phyloP scores from a whole-genome alignment of 2,888 invertebrate species.

The Willowsia nigromaculata region DNA sequence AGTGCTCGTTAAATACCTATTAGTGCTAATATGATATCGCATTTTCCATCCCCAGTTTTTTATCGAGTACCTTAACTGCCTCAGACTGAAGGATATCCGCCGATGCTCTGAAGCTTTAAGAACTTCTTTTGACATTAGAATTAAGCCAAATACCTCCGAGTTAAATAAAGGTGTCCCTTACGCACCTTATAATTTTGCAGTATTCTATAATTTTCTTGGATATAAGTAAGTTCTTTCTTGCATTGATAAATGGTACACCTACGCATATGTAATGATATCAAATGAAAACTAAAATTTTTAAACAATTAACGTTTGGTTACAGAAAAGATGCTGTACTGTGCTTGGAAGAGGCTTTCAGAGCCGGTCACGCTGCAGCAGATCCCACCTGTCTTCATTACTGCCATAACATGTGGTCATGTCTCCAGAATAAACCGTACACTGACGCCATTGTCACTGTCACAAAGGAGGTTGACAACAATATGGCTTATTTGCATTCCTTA shows the following conservation, averaged over 20 bases:
- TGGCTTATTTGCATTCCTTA: conserved; percentile 74
- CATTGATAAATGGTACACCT: no score
- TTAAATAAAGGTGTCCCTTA: conserved; percentile 76
- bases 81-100: conserved; percentile 87
- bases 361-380: conserved; percentile 77
- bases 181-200: conserved; percentile 77
- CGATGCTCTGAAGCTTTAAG: conserved; percentile 73
- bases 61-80: conserved; percentile 92
- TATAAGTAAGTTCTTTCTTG: conserved; percentile 68
- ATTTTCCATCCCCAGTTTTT: conserved; percentile 86
- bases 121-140: conserved; percentile 76
- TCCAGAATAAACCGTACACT: conserved; percentile 74
- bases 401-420: conserved; percentile 76
- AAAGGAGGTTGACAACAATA: conserved; percentile 75
- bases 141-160: conserved; percentile 76
- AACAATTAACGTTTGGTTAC: no score
- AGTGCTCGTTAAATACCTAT: no score
- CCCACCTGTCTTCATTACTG: conserved; percentile 76
- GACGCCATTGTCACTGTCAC: conserved; percentile 73
- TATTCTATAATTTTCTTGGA: conserved; percentile 74
- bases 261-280: no score
- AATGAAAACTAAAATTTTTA: no score
- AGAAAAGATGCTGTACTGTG: conserved; percentile 74
- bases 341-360: conserved; percentile 77
- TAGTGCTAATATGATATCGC: not conserved